Conservation (phyloP, 2,113 vertebrate genomes). For the Ctenodactylus gundi region DNA sequence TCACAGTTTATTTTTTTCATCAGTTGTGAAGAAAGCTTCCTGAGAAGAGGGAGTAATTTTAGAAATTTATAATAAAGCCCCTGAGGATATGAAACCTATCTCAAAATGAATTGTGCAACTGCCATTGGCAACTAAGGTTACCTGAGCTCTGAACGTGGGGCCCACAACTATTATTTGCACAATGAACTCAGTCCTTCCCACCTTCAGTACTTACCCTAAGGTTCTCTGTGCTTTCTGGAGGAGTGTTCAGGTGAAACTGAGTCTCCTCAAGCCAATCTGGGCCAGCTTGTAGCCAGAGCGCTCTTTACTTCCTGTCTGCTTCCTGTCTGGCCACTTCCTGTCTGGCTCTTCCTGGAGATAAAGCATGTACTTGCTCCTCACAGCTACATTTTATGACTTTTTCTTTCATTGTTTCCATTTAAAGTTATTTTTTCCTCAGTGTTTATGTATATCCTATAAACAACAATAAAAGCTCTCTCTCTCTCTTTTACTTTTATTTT, state of each 20-base stretch:
- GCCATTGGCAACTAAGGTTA: constrained; percentile 60
- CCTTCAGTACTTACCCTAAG: constrained; percentile 12
- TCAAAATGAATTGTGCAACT: constrained; percentile 53
- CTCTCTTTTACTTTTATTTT: not conserved
- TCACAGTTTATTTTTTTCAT: constrained; percentile 42
- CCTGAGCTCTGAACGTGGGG: constrained; percentile 53
- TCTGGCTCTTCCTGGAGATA: not conserved
- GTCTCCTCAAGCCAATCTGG: not conserved
- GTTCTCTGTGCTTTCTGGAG: not conserved
- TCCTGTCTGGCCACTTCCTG: too few species aligned
- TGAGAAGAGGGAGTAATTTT: constrained; percentile 53
- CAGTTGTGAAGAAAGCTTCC: constrained; percentile 45
- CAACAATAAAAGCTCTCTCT: not conserved
- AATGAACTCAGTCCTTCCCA: constrained; percentile 45
- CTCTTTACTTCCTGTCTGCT: too few species aligned
- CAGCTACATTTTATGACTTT: not conserved
- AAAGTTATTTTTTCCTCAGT: not conserved
- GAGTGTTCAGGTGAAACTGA: not conserved
- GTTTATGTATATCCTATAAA: not conserved
- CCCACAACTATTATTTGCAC: constrained; percentile 56
- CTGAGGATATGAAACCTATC: constrained; percentile 58
- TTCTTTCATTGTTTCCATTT: not conserved
- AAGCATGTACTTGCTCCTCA: not conserved
- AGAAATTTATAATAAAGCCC: constrained; percentile 47
- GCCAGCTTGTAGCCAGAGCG: not conserved